These are phyloP conservation scores for Hozukius guyotensis DNA, from an alignment of 2,797 vertebrate species.

Conservation along the genomic window DNA sequence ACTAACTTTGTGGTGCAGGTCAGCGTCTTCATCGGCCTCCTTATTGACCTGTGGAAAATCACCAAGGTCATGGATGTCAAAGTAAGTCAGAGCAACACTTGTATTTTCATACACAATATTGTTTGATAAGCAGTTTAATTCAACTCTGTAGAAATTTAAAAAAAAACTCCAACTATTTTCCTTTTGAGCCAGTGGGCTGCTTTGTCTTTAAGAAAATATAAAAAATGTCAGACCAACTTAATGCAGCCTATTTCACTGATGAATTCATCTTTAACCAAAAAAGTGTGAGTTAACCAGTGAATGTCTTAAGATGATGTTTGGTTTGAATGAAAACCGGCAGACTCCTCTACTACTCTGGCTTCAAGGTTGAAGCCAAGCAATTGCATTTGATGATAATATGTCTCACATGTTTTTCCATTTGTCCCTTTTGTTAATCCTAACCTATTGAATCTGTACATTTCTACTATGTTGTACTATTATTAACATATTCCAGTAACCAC, in stretches of 20 bases:
- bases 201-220: not conserved
- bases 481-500: not conserved
- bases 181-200: not conserved
- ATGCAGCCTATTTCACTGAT: not conserved
- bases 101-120: not conserved
- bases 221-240: not conserved
- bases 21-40: slow-evolving; percentile 97
- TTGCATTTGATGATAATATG: not conserved
- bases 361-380: not conserved
- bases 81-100: slow-evolving; percentile 77
- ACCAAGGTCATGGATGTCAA: slow-evolving; percentile 98
- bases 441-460: not conserved
- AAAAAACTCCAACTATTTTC: not conserved
- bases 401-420: not conserved
- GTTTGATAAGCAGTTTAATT: not conserved
- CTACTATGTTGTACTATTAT: not conserved
- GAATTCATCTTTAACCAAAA: not conserved
- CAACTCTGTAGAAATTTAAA: not conserved
- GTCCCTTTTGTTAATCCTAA: not conserved
- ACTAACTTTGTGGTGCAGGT: slow-evolving; percentile 98
- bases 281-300: not conserved
- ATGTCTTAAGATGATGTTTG: not conserved
- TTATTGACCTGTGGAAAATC: slow-evolving; percentile 99
- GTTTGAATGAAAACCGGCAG: not conserved
- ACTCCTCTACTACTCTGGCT: not conserved